Evolutionary conservation across 2,113 vertebrate species (phyloP).

Genomic region (Delphinus delphis): DNA sequence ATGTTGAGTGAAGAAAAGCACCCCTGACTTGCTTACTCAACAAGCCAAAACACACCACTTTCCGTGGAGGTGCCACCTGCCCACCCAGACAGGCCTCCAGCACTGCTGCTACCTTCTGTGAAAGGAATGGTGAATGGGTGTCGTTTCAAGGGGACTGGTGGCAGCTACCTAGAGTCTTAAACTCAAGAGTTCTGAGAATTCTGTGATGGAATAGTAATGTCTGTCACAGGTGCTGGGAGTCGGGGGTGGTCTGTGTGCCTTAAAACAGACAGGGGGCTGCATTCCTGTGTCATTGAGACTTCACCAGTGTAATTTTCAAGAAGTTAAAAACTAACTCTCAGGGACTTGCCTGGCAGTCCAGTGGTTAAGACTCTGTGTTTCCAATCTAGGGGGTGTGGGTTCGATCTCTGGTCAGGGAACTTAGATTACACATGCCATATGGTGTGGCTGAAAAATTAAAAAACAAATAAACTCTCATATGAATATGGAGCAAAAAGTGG

Average conservation of each 20-base stretch:
- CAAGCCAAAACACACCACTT: neutral
- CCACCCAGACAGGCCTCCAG: neutral
- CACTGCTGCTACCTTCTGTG: neutral
- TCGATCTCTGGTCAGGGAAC: no score
- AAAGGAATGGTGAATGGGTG: neutral
- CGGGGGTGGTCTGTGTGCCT: neutral
- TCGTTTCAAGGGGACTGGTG: neutral
- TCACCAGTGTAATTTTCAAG: neutral
- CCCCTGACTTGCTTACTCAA: neutral
- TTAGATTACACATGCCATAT: no score
- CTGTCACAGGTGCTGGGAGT: neutral
- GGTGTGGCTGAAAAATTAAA: no score
- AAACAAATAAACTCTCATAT: neutral
- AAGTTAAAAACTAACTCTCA: neutral
- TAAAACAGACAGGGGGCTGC: neutral
- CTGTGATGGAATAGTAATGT: neutral
- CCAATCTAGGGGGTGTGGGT: no score
- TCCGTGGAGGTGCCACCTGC: neutral
- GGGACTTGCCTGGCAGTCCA: no score
- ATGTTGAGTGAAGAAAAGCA: neutral
- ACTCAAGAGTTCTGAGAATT: no score
- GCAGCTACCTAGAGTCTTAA: neutral
- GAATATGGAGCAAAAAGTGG: neutral
- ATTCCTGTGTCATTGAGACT: neutral
- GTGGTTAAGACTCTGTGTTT: no score